Evolutionary conservation across 2,797 vertebrate genomes (phyloP).

Genomic region (Xenentodon cancila): DNA sequence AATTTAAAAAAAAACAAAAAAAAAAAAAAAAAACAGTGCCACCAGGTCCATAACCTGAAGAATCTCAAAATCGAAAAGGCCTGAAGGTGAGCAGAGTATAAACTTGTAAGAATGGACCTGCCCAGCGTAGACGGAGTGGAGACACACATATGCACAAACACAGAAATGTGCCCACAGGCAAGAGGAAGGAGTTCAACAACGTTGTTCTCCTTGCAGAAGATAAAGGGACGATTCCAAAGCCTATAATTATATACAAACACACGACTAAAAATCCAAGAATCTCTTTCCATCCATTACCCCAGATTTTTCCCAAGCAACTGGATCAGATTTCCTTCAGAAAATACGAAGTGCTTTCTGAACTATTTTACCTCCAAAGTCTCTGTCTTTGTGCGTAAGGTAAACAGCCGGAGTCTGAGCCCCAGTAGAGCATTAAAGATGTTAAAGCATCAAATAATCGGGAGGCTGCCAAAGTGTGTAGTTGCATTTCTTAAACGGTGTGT

Average conservation of each 20-base stretch:
- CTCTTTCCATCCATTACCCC: constrained; percentile 67
- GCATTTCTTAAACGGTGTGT: constrained; percentile 43
- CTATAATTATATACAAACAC: constrained; percentile 73
- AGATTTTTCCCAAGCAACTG: constrained; percentile 63
- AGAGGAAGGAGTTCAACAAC: constrained; percentile 68
- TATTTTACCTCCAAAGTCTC: constrained; percentile 36
- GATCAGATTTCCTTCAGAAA: constrained; percentile 48
- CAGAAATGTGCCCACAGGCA: constrained; percentile 56
- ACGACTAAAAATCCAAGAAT: constrained; percentile 67
- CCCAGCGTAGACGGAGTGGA: constrained; percentile 65
- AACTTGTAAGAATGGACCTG: constrained; percentile 56
- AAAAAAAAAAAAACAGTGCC: constrained; percentile 12
- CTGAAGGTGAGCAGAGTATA: constrained; percentile 54
- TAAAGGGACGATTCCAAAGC: constrained; percentile 71
- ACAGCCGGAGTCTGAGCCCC: constrained; percentile 42
- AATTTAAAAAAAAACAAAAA: constrained; percentile 1
- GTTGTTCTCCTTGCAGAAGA: constrained; percentile 67
- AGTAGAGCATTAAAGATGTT: constrained; percentile 33
- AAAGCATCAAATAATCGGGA: constrained; percentile 51
- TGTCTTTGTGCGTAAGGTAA: constrained; percentile 41
- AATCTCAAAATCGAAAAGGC: constrained; percentile 47
- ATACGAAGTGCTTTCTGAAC: constrained; percentile 44
- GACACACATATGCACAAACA: constrained; percentile 45
- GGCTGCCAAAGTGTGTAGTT: constrained; percentile 35
- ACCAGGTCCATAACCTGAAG: constrained; percentile 26